Base-by-base conservation (phyloP, 2,888 invertebrate genomes). In the Cistogaster globosa region DNA sequence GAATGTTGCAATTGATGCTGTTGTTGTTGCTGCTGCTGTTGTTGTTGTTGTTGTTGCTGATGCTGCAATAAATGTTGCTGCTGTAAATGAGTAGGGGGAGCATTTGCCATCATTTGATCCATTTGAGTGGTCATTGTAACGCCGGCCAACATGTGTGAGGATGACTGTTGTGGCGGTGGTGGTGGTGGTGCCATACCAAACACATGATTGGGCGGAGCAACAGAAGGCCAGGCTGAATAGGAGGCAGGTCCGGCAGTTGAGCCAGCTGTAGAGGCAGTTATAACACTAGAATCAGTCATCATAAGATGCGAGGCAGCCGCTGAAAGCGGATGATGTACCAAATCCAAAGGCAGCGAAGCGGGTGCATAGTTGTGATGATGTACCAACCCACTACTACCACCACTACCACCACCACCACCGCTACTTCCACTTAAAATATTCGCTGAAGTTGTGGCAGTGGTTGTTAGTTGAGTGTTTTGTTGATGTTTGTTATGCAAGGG, bases 261-360 rank as follows among this genome's bases (percentile, higher is more conserved):
- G 26, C 92, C 90, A 76, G 89, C 89, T 16, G 91, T 89, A 1
- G 91, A 89, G 58, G 92, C 92, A 76, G 92, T 90, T 78, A 92
- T 91, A 32, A 92, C 92, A 87, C 90, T 92, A 45, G 92, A 90
- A 87, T 92, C 92, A 26, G 90, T 90, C 90, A 92, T 91, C 92
- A 92, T 92, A 2, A 92, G 89, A 86, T 92, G 91, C 11, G 91
- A 90, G 68, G 92, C 90, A n/a, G 92, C 88, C 68, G 89, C 89
- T 12, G 91, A 89, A 75, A 91, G 87, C 63, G 89, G 89, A 85
- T 91, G 91, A 79, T 90, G 89, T 78, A 89, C 90, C 83, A 92
- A 87, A 86, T 92, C 92, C 72, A 92, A 89, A 60, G 92, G 92
- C 88, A 93, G 89, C 83, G 93, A 92, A 51, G 90, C 89, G 65